Conservation (phyloP, 2,797 vertebrate species). For the Prunella strophiata region DNA sequence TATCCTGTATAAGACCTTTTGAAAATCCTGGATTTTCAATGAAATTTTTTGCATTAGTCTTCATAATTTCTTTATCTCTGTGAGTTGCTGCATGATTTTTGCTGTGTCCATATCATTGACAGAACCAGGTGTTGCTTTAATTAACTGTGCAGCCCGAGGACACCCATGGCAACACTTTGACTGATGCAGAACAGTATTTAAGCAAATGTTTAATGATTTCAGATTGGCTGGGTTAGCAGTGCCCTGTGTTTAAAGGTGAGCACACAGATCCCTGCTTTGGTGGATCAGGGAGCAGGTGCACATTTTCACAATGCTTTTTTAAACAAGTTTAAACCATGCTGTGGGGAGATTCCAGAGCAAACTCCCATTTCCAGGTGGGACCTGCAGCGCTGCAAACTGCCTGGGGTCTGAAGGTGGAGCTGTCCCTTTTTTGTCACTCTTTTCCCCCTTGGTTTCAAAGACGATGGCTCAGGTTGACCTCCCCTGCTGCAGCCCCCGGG, state of each 20-base stretch:
- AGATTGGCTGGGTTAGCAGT: neutral
- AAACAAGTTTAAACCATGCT: neutral
- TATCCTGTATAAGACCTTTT: no score
- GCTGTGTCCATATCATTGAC: neutral
- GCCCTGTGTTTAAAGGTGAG: neutral
- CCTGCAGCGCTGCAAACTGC: neutral
- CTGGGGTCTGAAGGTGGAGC: neutral
- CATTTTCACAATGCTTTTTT: accelerated
- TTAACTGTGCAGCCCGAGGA: neutral
- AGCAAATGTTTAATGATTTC: neutral
- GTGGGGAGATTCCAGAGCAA: neutral
- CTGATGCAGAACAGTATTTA: neutral
- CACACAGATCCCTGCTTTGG: neutral
- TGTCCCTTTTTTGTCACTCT: neutral
- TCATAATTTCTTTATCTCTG: neutral
- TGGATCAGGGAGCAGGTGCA: neutral
- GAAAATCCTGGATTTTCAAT: neutral
- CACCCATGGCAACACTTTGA: neutral
- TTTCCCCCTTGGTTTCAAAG: neutral
- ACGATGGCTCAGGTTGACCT: neutral
- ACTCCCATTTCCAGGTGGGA: neutral
- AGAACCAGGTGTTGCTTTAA: neutral
- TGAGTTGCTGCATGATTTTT: neutral
- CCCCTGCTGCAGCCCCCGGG: neutral
- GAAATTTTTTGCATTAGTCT: neutral